Base-by-base conservation (phyloP, 2,113 vertebrate genomes). In the Corvus hawaiiensis region DNA sequence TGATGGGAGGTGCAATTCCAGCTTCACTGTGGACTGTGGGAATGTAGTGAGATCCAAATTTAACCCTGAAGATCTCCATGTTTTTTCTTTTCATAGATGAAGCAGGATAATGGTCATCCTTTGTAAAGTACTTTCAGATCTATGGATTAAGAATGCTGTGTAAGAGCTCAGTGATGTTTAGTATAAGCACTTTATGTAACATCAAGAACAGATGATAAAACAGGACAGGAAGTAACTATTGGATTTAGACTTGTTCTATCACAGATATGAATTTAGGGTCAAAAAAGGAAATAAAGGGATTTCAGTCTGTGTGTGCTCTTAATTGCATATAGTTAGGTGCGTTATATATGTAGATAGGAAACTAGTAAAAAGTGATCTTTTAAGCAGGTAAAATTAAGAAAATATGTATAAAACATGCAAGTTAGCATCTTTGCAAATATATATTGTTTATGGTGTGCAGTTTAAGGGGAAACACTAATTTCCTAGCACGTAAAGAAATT, bases 131-230 rank as follows among this genome's bases (percentile, higher is more conserved):
- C 49, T 82, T 90, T 75, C 83, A 90, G 76, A 93, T 96, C 84
- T 95, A 6, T 95, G 94, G 95, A 96, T 96, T 95, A 97, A 95
- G 91, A 93, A 84, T 79, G 85, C 85, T 94, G 4, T 91, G 35
- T 90, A 82, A 95, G 83, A 93, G 93, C 83, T 96, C 64, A 68
- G 21, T 3, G 82, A 88, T 96, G 72, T 92, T 96, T 95, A 88
- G 27, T 83, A 15, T 96, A 96, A 97, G 79, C 95, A 86, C 64
- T 94, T 96, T 97, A 96, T 14, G 6, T 97, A 96, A 97, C 86
- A 46, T 37, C 43, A 78, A 93, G 94, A 93, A 75, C 83, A 95
- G 93, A 96, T 93, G 92, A 97, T 87, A 89, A 94, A 96, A 75
- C 79, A 75, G 92, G 83, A 49, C 94, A 92, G 83, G 88, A 86